Percentiles rank a stretch among this genome's conserved stretches.
Conservation (phyloP, 2,797 vertebrate genomes). For the Sus cebifrons region DNA sequence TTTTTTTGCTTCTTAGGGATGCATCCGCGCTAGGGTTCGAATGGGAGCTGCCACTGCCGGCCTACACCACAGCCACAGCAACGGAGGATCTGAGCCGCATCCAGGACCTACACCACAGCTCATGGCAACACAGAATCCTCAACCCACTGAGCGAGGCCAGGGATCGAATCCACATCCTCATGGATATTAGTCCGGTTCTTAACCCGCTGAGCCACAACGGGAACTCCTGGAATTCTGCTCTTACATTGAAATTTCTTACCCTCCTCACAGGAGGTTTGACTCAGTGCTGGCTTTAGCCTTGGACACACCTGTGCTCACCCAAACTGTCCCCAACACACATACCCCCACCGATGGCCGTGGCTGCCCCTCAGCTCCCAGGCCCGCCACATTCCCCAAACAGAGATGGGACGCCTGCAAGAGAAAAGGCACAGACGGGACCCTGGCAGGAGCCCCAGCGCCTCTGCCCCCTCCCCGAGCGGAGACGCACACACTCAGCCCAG, state of each 20-base stretch:
- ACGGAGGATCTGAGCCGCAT: no score
- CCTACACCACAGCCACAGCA: no score
- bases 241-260: not conserved
- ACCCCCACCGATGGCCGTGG: accelerated
- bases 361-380: not conserved
- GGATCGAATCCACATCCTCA: no score
- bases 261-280: not conserved
- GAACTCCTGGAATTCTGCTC: not conserved
- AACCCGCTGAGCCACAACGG: no score
- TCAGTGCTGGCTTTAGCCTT: not conserved
- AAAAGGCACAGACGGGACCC: not conserved
- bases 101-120: no score
- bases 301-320: not conserved
- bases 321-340: not conserved
- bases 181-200: no score
- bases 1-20: no score
- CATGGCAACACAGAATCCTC: no score
- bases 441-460: not conserved
- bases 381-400: not conserved
- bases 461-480: not conserved
- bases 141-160: no score
- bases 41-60: no score
- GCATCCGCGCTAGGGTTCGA: no score
- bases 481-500: not conserved
- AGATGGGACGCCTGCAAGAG: not conserved